Percentiles rank a stretch among this genome's conserved stretches.
Evolutionary conservation across 2,113 vertebrate species (phyloP).

Genomic region (Calonectris borealis): DNA sequence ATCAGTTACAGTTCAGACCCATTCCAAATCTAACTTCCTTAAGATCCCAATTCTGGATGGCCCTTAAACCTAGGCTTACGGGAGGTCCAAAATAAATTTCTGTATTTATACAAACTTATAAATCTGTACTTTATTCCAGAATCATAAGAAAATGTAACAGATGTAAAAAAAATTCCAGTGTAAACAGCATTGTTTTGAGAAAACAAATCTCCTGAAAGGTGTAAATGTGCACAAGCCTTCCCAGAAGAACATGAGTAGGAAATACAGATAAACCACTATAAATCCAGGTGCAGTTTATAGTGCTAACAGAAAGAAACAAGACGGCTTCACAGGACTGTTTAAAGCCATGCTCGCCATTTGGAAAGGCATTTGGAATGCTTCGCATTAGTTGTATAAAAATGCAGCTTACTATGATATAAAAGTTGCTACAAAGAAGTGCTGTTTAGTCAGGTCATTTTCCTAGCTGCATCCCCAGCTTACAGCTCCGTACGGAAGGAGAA

Average conservation of each 20-base stretch:
- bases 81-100: not conserved
- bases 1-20: not conserved
- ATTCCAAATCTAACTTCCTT: not conserved
- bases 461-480: not conserved
- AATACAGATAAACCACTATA: not conserved
- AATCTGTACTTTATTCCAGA: not conserved
- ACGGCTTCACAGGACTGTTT: not conserved
- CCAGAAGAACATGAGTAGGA: not conserved
- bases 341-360: not conserved
- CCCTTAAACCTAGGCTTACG: not conserved
- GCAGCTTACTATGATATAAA: not conserved
- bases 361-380: not conserved
- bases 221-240: not conserved
- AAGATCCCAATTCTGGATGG: not conserved
- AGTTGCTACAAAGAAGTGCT: not conserved
- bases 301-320: not conserved
- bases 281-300: not conserved
- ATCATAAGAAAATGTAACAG: not conserved
- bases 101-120: not conserved
- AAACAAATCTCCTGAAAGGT: not conserved
- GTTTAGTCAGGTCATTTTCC: not conserved
- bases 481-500: not conserved
- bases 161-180: not conserved
- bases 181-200: not conserved
- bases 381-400: not conserved